These are phyloP conservation scores for Grammomys surdaster DNA, from an alignment of 2,113 vertebrate genomes.

Conservation along the genomic window DNA sequence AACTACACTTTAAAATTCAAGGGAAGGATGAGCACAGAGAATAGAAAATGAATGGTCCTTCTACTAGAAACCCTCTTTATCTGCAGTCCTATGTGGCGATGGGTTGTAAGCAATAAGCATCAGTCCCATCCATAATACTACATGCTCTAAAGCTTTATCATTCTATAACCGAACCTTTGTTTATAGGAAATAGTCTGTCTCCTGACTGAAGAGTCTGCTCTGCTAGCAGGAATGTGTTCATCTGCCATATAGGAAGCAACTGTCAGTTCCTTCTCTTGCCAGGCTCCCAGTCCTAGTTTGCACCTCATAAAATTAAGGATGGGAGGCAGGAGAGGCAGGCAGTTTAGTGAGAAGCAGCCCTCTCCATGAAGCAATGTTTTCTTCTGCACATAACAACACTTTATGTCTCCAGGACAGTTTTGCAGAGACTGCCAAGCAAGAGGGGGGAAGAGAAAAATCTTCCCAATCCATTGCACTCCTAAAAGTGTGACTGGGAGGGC, in stretches of 20 bases:
- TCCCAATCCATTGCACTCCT: background rate
- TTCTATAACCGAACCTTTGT: slow-evolving; percentile 10
- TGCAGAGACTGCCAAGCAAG: slow-evolving; percentile 76
- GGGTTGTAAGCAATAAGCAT: background rate
- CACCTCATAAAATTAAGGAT: slow-evolving; percentile 79
- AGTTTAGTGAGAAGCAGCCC: slow-evolving; percentile 10
- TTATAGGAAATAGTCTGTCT: slow-evolving; percentile 12
- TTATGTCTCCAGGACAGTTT: slow-evolving; percentile 71
- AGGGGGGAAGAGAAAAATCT: background rate
- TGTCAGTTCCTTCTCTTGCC: slow-evolving; percentile 65
- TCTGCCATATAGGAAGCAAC: slow-evolving; percentile 57
- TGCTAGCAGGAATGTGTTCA: slow-evolving; percentile 41
- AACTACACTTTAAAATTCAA: background rate
- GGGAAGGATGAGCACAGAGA: background rate
- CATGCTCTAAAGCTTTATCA: slow-evolving; percentile 14
- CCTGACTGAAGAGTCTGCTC: slow-evolving; percentile 43
- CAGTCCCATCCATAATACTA: background rate
- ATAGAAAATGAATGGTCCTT: background rate
- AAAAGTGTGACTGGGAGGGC: background rate
- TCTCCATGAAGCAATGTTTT: slow-evolving; percentile 69
- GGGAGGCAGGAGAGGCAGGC: background rate
- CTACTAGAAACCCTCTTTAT: background rate
- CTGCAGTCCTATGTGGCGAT: background rate
- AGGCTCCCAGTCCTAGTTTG: slow-evolving; percentile 68
- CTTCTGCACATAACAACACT: slow-evolving; percentile 79